Evolutionary conservation across 30 jellyfish, hydroid and myxozoan species (phyloP).

Genomic region (Hydra vulgaris): DNA sequence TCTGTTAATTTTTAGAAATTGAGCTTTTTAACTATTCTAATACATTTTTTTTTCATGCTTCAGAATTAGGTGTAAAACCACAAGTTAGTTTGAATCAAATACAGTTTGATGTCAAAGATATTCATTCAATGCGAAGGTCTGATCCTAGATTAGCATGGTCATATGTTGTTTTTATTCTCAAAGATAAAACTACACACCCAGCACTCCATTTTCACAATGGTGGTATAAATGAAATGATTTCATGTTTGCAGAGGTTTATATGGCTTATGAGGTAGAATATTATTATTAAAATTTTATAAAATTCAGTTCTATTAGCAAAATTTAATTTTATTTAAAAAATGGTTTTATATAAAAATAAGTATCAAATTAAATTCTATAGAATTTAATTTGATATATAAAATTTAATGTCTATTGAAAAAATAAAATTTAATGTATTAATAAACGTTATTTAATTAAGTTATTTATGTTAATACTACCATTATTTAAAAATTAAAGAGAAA

Average conservation of each 20-base stretch:
- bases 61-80: background rate
- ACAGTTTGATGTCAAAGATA: conserved; percentile 38
- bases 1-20: too few species aligned
- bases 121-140: conserved; percentile 75
- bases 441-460: too few species aligned
- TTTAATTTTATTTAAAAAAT: too few species aligned
- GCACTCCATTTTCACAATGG: conserved; percentile 92
- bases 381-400: too few species aligned
- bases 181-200: conserved; percentile 76
- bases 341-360: too few species aligned
- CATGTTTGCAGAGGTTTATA: conserved; percentile 56
- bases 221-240: conserved; percentile 54
- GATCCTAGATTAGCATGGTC: conserved; percentile 92
- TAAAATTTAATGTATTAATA: too few species aligned
- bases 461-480: too few species aligned
- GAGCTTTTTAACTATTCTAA: too few species aligned
- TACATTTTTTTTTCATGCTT: background rate
- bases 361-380: too few species aligned
- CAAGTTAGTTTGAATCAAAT: conserved; percentile 1
- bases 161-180: conserved; percentile 66
- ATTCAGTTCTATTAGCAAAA: background rate
- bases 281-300: too few species aligned
- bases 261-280: conserved; percentile 68
- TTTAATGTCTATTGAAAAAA: too few species aligned
- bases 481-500: too few species aligned